These are phyloP conservation scores for Malthinus flaveolus DNA, from an alignment of 2,888 invertebrate genomes.

Conservation along the genomic window DNA sequence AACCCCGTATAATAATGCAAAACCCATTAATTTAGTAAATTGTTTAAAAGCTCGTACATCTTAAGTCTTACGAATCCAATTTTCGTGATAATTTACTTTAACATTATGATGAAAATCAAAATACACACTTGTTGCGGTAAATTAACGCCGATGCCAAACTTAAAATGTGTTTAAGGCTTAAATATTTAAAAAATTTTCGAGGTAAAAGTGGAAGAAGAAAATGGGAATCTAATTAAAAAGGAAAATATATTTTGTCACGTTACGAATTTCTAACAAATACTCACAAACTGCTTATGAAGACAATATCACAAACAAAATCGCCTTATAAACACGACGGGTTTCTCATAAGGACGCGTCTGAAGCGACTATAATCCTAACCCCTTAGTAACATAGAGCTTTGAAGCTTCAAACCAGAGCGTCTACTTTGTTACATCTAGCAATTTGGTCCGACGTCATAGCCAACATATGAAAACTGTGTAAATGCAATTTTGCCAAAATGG, in stretches of 20 bases:
- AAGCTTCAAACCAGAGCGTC: slow-evolving; percentile 17
- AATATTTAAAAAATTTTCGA: too few relatives aligned
- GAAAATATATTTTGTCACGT: not conserved
- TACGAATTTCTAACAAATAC: slow-evolving; percentile 20
- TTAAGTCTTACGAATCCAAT: too few relatives aligned
- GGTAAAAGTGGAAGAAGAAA: too few relatives aligned
- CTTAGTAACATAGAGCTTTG: slow-evolving; percentile 21
- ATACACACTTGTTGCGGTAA: too few relatives aligned
- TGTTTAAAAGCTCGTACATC: too few relatives aligned
- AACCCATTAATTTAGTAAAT: too few relatives aligned
- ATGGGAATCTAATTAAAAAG: too few relatives aligned
- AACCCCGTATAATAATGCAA: too few relatives aligned
- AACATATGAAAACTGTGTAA: slow-evolving; percentile 36
- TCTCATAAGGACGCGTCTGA: slow-evolving; percentile 24
- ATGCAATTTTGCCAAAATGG: slow-evolving; percentile 35
- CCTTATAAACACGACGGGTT: slow-evolving; percentile 32
- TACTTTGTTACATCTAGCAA: slow-evolving; percentile 31
- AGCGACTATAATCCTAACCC: slow-evolving; percentile 29
- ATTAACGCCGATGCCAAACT: too few relatives aligned
- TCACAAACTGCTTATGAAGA: slow-evolving; percentile 26
- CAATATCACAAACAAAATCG: slow-evolving; percentile 28
- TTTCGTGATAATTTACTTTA: too few relatives aligned
- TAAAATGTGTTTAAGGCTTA: too few relatives aligned
- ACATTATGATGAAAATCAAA: too few relatives aligned
- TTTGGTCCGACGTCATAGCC: slow-evolving; percentile 30